Evolutionary conservation across 2,113 vertebrate species (phyloP), one percentile per base, ranked within the genome.

Genomic region (Puntigrus tetrazona): DNA sequence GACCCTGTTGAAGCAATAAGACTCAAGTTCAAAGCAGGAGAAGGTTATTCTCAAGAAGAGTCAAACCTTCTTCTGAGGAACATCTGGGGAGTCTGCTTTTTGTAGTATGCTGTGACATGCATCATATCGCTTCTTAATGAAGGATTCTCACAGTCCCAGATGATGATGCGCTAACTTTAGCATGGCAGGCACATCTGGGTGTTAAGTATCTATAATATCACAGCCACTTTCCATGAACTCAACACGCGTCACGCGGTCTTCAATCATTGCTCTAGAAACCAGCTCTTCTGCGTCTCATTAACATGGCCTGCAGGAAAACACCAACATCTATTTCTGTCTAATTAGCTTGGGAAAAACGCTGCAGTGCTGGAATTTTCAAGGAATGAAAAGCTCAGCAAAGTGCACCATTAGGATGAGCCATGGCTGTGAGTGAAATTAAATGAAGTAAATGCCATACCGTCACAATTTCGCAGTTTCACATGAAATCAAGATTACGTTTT

Each of bases 241-340:
- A 59, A 61, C 22, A n/a, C 7, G 0, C 52, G 59, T 59, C 77
- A 63, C 77, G 45, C 43, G 77, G n/a, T 41, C 57, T 43, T 45
- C 78, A 29, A 65, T 80, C 59, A 80, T 45, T 29, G 38, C 38
- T 20, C 47, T 80, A 31, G 78, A 80, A 45, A 65, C 7, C 38
- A 22, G 59, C 78, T 80, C 41, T 45, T 65, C 59, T 63, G 38
- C 8, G 43, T 65, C 27, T 75, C 73, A 75, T 75, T 75, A 75
- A 75, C 78, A 80, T 47, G 34, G 78, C 78, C 59, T 47, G 25
- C 43, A 80, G 78, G 78, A 80, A 78, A 67, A 79, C 78, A 63
- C 38, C 78, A 34, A 45, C 27, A 50, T 80, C 78, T 80, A 80
- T 47, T 67, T 80, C 78, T 47, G 41, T 67, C 78, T 80, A 20